Percentiles rank a stretch among this genome's conserved stretches.
Evolutionary conservation across 1,140 invertebrate genomes (phyloP).

Genomic region (Acromyrmex charruanus): DNA sequence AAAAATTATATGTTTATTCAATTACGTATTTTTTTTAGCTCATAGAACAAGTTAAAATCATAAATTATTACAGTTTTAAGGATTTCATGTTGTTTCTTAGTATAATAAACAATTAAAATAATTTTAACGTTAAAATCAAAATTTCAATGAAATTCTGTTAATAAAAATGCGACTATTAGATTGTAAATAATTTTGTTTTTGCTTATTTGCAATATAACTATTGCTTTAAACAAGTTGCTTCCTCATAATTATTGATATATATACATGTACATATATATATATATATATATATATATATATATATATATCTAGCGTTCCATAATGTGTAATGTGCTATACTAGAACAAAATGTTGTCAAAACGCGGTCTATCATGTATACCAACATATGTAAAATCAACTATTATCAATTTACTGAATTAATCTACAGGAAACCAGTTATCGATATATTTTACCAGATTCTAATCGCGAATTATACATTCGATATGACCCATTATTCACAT

Average conservation of each 20-base stretch:
- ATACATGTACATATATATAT: too few species aligned
- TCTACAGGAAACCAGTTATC: slow-evolving; percentile 7
- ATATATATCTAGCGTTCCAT: neutral
- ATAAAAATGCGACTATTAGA: neutral
- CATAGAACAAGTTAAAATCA: neutral
- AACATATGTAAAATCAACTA: slow-evolving; percentile 19
- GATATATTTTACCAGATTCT: slow-evolving; percentile 44
- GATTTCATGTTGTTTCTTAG: neutral
- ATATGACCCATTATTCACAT: slow-evolving; percentile 43
- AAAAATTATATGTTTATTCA: neutral
- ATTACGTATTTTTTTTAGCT: neutral
- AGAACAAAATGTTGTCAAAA: neutral
- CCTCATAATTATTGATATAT: too few species aligned
- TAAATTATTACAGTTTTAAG: neutral
- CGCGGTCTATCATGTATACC: neutral
- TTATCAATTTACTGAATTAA: slow-evolving; percentile 35
- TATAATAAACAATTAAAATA: slow-evolving; percentile 4
- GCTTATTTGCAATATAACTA: neutral
- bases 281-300: too few species aligned
- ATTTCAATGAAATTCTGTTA: neutral
- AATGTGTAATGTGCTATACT: neutral
- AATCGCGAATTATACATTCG: slow-evolving; percentile 1
- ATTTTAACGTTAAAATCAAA: neutral
- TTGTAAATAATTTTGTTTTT: neutral
- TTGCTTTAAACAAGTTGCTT: neutral